These are phyloP conservation scores for Orthosia gothica DNA, from an alignment of 2,888 invertebrate genomes.

Conservation along the genomic window DNA sequence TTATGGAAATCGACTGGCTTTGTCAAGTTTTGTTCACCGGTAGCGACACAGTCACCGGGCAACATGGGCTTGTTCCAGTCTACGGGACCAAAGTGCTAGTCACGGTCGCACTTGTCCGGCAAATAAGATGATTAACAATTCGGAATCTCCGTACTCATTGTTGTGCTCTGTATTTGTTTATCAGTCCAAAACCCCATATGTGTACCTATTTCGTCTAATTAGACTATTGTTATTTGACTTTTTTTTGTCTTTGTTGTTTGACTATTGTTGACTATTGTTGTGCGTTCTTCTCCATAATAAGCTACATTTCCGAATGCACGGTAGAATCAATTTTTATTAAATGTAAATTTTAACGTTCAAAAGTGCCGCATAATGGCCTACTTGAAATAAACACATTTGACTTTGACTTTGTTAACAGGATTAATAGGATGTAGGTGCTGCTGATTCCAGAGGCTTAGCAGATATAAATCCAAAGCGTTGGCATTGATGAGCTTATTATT, in stretches of 20 bases:
- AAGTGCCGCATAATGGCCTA: too few species aligned
- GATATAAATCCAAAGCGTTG: background rate
- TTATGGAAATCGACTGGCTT: background rate
- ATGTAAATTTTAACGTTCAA: too few species aligned
- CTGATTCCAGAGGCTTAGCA: background rate
- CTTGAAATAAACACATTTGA: too few species aligned
- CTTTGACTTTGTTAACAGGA: too few species aligned
- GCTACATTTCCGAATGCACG: too few species aligned
- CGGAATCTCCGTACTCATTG: background rate
- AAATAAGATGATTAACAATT: background rate
- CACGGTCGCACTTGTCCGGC: background rate
- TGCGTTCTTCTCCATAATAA: too few species aligned
- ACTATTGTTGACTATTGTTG: too few species aligned
- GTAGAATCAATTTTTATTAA: too few species aligned
- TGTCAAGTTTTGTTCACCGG: too few species aligned
- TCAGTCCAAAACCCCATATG: background rate
- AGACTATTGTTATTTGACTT: too few species aligned
- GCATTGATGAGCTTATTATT: background rate
- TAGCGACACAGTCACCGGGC: too few species aligned
- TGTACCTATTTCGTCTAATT: background rate
- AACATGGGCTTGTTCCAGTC: background rate
- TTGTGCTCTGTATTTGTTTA: background rate
- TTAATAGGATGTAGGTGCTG: background rate
- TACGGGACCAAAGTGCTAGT: background rate
- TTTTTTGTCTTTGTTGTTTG: too few species aligned